phyloP scores from a whole-genome alignment of 2,797 vertebrate species.

The Esox masquinongy region DNA sequence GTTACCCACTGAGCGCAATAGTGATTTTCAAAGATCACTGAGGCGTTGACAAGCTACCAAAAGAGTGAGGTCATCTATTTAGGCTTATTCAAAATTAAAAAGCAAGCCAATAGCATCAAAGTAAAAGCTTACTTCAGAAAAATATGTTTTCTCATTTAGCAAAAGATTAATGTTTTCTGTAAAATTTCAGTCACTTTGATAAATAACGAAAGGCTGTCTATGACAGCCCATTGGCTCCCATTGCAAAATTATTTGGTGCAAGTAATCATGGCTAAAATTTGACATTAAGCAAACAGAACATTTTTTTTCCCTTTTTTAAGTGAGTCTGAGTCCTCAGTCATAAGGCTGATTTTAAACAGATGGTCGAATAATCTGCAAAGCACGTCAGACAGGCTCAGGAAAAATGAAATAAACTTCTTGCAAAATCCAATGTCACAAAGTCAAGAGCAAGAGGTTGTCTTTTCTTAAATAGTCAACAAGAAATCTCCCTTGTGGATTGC shows the following conservation, averaged over 20 bases:
- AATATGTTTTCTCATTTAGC: background rate
- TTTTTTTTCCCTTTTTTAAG: background rate
- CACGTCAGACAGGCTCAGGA: background rate
- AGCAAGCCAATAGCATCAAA: background rate
- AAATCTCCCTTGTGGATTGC: background rate
- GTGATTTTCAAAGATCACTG: background rate
- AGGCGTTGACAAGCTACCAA: background rate
- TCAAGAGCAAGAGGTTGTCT: background rate
- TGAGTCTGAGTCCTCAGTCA: background rate
- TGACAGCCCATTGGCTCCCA: background rate
- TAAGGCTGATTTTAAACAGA: conserved; percentile 7
- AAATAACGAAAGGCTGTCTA: background rate
- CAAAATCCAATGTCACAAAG: background rate
- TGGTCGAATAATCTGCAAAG: background rate
- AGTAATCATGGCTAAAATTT: background rate
- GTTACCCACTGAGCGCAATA: background rate
- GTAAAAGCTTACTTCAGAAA: background rate
- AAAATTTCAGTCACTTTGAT: no score
- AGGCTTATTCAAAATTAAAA: background rate
- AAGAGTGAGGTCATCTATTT: background rate
- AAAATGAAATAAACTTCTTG: background rate
- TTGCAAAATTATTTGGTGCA: background rate
- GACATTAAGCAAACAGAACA: background rate
- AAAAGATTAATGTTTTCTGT: background rate
- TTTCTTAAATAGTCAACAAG: background rate